Evolutionary conservation across 2,797 vertebrate species (phyloP).

Genomic region (Orientallactaga sibirica): DNA sequence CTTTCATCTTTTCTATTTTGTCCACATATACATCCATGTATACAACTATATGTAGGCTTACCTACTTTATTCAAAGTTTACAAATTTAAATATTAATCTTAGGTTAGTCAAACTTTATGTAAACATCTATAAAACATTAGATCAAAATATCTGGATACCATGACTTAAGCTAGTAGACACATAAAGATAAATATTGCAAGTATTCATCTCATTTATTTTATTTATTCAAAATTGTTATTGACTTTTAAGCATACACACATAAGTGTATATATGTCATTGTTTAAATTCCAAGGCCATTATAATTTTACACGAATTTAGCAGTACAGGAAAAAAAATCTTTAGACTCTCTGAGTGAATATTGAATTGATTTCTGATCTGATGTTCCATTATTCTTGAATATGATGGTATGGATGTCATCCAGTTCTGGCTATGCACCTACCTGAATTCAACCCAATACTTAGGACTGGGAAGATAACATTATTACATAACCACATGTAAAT

Average conservation of each 20-base stretch:
- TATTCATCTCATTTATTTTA: neutral
- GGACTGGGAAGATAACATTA: neutral
- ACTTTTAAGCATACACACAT: neutral
- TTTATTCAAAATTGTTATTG: neutral
- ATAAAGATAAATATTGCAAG: neutral
- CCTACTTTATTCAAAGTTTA: neutral
- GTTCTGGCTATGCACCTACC: neutral
- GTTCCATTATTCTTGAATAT: neutral
- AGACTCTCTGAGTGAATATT: neutral
- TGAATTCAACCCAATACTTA: neutral
- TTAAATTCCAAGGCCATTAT: neutral
- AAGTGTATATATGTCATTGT: neutral
- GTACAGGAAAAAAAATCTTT: neutral
- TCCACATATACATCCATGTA: neutral
- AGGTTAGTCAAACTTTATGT: neutral
- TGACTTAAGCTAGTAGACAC: neutral
- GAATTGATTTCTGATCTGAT: neutral
- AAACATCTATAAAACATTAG: conserved; percentile 38
- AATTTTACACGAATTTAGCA: neutral
- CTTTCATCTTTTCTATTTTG: neutral
- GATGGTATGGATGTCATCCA: neutral
- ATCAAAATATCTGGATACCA: neutral
- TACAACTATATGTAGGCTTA: neutral
- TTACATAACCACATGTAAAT: neutral
- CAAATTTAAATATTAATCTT: neutral